A percentile compares a stretch with the other conserved stretches of the same genome.
Evolutionary conservation across 2,888 invertebrate species (phyloP).

Genomic region (Cephus spinipes): DNA sequence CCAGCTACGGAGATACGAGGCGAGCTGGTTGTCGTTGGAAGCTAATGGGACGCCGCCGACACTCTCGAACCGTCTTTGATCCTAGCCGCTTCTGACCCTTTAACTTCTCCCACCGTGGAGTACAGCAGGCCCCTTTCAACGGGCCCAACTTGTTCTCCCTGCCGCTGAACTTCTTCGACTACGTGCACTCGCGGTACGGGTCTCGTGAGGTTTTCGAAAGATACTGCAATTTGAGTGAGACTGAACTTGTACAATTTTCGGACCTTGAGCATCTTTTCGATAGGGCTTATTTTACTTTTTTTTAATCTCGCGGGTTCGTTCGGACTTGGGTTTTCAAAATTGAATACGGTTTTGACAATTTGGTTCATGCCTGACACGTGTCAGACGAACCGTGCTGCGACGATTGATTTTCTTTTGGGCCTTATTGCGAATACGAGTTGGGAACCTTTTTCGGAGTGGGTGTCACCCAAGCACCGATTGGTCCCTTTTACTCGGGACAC

Average conservation of each 20-base stretch:
- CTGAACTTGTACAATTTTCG: neutral
- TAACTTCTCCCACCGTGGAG: constrained; percentile 37
- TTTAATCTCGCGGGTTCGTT: neutral
- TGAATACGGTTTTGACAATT: neutral
- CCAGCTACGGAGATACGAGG: constrained; percentile 41
- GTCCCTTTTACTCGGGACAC: neutral
- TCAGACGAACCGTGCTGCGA: neutral
- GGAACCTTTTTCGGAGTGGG: neutral
- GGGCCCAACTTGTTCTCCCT: neutral
- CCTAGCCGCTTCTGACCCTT: constrained; percentile 55
- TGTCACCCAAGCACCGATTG: neutral
- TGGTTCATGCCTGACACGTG: neutral
- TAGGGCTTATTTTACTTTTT: neutral
- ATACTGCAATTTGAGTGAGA: neutral
- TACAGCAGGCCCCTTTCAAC: neutral
- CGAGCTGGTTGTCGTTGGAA: constrained; percentile 54
- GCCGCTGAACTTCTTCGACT: neutral
- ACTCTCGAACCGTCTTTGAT: constrained; percentile 54
- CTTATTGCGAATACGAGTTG: neutral
- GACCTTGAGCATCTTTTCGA: neutral
- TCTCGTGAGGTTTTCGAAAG: neutral
- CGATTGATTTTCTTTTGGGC: neutral
- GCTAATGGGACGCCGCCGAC: constrained; percentile 58
- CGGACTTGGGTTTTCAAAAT: neutral
- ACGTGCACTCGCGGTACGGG: neutral